These are phyloP conservation scores for Rattus rattus DNA, from an alignment of 2,113 vertebrate species.

Conservation along the genomic window DNA sequence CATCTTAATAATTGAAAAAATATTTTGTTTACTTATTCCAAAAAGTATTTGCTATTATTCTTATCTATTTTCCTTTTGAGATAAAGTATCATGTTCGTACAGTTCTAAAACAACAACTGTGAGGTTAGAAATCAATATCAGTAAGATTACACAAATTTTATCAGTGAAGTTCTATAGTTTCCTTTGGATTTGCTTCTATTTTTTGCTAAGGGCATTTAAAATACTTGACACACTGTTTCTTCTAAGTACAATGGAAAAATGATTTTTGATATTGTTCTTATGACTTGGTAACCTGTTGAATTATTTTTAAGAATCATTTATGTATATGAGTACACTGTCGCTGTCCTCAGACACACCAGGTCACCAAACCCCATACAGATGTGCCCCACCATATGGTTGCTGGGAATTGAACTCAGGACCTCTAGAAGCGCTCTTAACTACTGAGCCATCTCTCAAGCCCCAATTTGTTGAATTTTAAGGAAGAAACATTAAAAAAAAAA, in stretches of 20 bases:
- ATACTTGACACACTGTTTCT: neutral
- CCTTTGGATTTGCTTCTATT: neutral
- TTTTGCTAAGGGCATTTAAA: neutral
- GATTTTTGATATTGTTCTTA: neutral
- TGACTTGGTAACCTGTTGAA: neutral
- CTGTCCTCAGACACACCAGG: no score
- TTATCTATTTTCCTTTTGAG: neutral
- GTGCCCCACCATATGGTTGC: no score
- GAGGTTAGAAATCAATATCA: neutral
- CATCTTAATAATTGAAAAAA: neutral
- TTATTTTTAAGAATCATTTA: no score
- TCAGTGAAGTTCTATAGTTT: neutral
- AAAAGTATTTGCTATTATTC: neutral
- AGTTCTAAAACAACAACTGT: conserved; percentile 37
- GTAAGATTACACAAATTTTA: neutral
- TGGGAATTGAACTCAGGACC: no score
- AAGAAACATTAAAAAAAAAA: neutral
- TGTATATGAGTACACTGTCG: no score
- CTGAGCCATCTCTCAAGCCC: no score
- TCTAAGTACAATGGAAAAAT: neutral
- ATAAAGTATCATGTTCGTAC: neutral
- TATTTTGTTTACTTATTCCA: neutral
- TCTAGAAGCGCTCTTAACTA: no score
- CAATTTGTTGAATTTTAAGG: conserved; percentile 5
- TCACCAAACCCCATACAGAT: no score